phyloP scores from a whole-genome alignment of 2,888 invertebrate species.

The Adela reaumurella region DNA sequence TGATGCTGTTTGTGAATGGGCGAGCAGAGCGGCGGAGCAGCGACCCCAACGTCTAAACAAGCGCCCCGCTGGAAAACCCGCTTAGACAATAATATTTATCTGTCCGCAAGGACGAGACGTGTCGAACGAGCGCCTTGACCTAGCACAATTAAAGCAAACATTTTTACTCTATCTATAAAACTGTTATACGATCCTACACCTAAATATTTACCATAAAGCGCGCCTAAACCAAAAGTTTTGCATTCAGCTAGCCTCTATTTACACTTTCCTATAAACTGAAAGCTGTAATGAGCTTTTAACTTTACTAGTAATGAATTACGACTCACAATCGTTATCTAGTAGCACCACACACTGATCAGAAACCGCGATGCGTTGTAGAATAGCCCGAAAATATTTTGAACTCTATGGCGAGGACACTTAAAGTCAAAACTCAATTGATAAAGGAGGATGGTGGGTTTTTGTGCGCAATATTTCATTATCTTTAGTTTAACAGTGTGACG shows the following conservation, averaged over 20 bases:
- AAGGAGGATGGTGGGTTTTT: too few relatives aligned
- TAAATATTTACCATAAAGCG: conserved; percentile 58
- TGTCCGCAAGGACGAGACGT: conserved; percentile 48
- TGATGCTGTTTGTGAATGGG: too few relatives aligned
- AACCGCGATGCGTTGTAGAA: too few relatives aligned
- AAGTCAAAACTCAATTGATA: too few relatives aligned
- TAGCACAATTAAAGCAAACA: conserved; percentile 55
- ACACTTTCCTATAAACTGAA: conserved; percentile 31
- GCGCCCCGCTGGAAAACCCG: conserved; percentile 45
- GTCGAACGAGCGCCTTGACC: conserved; percentile 56
- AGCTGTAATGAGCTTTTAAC: conserved; percentile 10
- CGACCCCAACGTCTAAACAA: conserved; percentile 21
- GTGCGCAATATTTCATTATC: too few relatives aligned
- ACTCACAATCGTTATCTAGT: too few relatives aligned
- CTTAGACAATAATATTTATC: conserved; percentile 56
- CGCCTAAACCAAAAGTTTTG: conserved; percentile 57
- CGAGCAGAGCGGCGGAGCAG: too few relatives aligned
- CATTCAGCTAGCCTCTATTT: conserved; percentile 53
- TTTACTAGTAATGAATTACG: too few relatives aligned
- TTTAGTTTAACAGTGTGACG: conserved; percentile 12
- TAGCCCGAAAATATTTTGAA: too few relatives aligned
- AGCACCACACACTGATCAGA: too few relatives aligned
- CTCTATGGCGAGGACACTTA: too few relatives aligned
- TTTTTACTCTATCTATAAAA: conserved; percentile 54
- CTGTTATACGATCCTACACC: conserved; percentile 50